phyloP scores from a whole-genome alignment of 2,888 invertebrate genomes.

The Amiota mariae region DNA sequence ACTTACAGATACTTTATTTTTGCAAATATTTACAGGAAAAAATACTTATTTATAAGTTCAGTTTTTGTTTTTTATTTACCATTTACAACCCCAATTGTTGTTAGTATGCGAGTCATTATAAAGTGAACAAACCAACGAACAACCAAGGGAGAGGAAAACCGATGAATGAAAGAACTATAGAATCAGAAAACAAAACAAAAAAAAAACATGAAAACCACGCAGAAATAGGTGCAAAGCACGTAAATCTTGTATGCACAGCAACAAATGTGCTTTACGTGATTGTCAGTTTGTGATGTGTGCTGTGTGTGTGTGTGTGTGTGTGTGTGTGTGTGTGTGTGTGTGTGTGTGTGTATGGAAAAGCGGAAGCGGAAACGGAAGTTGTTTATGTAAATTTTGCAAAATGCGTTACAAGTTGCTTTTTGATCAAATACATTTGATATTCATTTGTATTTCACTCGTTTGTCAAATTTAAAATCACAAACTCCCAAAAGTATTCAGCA shows the following conservation, averaged over 20 bases:
- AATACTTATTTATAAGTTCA: constrained; percentile 39
- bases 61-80: neutral
- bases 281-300: neutral
- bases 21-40: too few relatives aligned
- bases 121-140: neutral
- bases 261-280: neutral
- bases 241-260: too few relatives aligned
- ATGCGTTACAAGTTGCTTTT: neutral
- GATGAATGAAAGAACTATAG: neutral
- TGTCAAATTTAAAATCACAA: neutral
- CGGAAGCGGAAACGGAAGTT: constrained; percentile 50
- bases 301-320: neutral
- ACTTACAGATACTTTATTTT: too few relatives aligned
- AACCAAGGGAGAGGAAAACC: neutral
- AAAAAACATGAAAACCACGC: neutral
- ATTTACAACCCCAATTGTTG: neutral
- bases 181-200: neutral
- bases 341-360: constrained; percentile 17
- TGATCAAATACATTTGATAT: neutral
- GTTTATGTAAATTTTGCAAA: constrained; percentile 54
- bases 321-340: constrained; percentile 7
- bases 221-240: neutral
- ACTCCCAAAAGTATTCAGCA: neutral
- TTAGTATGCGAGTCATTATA: neutral
- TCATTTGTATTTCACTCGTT: neutral